Base-by-base conservation (phyloP, 92 coral and sea anemone species). In the Epizoanthus ramosus region DNA sequence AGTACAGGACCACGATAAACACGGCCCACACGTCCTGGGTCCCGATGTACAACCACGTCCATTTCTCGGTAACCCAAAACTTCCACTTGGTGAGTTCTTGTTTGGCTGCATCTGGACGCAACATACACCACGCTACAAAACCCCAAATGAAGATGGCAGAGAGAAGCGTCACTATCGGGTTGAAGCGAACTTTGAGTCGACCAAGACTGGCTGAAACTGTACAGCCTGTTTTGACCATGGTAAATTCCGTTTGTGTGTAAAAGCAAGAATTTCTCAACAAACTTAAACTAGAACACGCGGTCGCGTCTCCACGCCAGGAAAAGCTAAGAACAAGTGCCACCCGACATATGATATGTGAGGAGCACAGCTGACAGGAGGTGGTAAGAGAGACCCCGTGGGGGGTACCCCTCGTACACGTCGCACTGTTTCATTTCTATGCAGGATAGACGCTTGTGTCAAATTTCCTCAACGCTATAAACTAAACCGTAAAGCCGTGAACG, bases 21-120 rank as follows among this genome's bases (percentile, higher is more conserved):
- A 94, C 91, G 23, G 95, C 95, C 98, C 98, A 94, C 45, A 90
- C 86, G 69, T 94, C 92, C 75, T 87, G 95, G 2, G 94, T 90
- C 0, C 98, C 98, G 69, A 94, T 91, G 92, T 92, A 94, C 73
- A 94, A 81, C 98, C 98, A 94, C 0, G 98, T 92, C 87, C 92
- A 94, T n/a, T 87, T 88, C 53, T 88, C 81, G 8, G 98, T 88
- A 3, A 94, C 89, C 98, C 98, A 94, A 12, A 53, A 57, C 74
- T 83, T 88, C 94, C 92, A 87, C 35, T 53, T 79, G 3, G 84
- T 74, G 84, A 94, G 80, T 66, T 92, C 95, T 12, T 58, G 66
- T 65, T 79, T 90, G 21, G 95, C 95, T 31, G 63, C n/a, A 7
- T 90, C 94, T 31, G 95, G 86, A 82, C 91, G 67, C 54, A 57